Conservation (phyloP, 1,140 invertebrate genomes). For the Homalodisca vitripennis region DNA sequence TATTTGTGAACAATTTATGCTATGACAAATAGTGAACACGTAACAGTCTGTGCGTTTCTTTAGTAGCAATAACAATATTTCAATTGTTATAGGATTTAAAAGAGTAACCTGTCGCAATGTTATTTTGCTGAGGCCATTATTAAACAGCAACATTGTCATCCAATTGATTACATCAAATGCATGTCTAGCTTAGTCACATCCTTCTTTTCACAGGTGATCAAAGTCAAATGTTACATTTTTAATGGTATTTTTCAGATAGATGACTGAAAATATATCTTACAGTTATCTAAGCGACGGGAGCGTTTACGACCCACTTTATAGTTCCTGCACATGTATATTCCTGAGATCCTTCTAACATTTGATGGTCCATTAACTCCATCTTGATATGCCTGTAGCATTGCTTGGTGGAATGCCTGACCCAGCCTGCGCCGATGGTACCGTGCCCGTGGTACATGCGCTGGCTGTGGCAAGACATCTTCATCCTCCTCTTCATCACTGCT, state of each 20-base stretch:
- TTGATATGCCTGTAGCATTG: too few species aligned
- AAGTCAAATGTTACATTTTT: too few species aligned
- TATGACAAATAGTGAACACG: too few species aligned
- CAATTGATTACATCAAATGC: neutral
- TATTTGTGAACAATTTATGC: too few species aligned
- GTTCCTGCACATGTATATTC: too few species aligned
- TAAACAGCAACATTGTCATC: neutral
- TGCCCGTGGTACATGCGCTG: neutral
- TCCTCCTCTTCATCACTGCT: conserved; percentile 16
- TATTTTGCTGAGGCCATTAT: neutral
- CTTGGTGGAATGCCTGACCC: neutral
- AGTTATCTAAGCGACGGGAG: neutral
- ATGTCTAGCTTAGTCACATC: neutral
- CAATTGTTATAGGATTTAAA: too few species aligned
- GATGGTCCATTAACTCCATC: too few species aligned
- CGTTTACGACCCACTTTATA: conserved; percentile 7
- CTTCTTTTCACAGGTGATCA: too few species aligned
- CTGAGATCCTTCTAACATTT: too few species aligned
- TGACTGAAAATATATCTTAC: neutral
- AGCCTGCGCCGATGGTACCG: neutral
- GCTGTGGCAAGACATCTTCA: neutral
- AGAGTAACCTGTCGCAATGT: too few species aligned
- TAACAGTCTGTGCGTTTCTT: too few species aligned
- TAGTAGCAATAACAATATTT: too few species aligned
- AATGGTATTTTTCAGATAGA: neutral